Evolutionary conservation across 2,888 invertebrate species (phyloP), one percentile per base, ranked within the genome.

Genomic region (Malacosoma neustria): DNA sequence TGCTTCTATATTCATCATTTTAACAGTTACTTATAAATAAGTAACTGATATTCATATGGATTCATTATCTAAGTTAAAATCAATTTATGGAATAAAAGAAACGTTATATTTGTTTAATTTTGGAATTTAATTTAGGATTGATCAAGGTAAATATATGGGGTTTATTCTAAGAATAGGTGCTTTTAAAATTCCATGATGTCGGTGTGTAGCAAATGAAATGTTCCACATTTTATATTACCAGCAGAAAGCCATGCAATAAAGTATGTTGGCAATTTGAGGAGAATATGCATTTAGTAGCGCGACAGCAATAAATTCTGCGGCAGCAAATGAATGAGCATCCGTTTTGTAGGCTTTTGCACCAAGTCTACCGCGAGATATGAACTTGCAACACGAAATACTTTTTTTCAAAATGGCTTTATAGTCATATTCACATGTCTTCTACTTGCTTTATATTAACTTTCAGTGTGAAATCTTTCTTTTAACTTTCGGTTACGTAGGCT

Each of bases 271-370:
- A 62, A 67, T 71, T 66, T 63, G 57, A 57, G 62, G 54, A 63
- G 65, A 71, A 71, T 72, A 71, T 71, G 70, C 69, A 72, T 72
- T 71, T 69, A 65, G 65, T 56, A 45, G 57, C 60, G 55, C 61
- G 66, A 62, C 63, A 61, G 60, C 62, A 47, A 70, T 72, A 72
- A 72, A 71, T 72, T 63, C 54, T 56, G 51, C 43, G 49, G 45
- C 57, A 59, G 54, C 50, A 57, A 61, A 65, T 64, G 64, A 65
- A 62, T 57, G 68, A 62, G 61, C 60, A 56, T 61, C 65, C 65
- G 65, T 51, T 65, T 54, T 60, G 61, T 51, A 54, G 55, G 52
- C 55, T 53, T 60, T 58, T 52, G 54, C 47, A 45, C 22, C 22
- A 22, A 22, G 51, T 45, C 43, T 46, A 41, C 50, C 49, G 45